Conservation (phyloP, 2,888 invertebrate genomes). For the Pollenia angustigena region DNA sequence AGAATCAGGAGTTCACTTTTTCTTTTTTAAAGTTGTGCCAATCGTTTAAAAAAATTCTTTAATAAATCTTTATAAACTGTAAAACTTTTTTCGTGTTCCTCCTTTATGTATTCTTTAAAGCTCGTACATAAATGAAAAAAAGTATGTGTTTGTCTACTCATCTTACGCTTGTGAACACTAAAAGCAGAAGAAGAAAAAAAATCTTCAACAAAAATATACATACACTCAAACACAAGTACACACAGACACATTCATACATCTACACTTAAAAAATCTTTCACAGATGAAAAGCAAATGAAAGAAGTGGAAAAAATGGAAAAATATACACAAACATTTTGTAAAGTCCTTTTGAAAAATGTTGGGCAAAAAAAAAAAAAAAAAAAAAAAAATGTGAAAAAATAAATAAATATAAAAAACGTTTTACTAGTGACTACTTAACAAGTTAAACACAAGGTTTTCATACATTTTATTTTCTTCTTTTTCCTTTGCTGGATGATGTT, state of each 20-base stretch:
- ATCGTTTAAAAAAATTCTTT: too few relatives aligned
- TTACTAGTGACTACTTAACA: slow-evolving; percentile 74
- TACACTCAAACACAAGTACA: slow-evolving; percentile 29
- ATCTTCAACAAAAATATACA: slow-evolving; percentile 42
- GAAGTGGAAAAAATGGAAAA: slow-evolving; percentile 25
- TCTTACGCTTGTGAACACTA: slow-evolving; percentile 61
- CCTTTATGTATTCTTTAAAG: slow-evolving; percentile 42
- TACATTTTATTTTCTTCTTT: slow-evolving; percentile 52
- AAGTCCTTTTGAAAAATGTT: slow-evolving; percentile 72
- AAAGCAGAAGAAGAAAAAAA: slow-evolving; percentile 31
- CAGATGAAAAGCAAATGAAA: slow-evolving; percentile 65
- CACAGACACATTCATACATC: not conserved
- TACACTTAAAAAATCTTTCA: slow-evolving; percentile 54
- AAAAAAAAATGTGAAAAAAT: too few relatives aligned
- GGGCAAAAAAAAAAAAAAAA: slow-evolving; percentile 11
- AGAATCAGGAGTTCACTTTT: too few relatives aligned
- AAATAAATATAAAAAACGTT: slow-evolving; percentile 50
- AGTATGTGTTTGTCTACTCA: slow-evolving; percentile 51
- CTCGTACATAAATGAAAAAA: not conserved
- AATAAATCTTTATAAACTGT: not conserved
- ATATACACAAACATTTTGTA: slow-evolving; percentile 67
- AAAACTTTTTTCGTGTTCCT: not conserved
- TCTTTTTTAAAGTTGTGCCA: too few relatives aligned
- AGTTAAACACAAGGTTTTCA: slow-evolving; percentile 71
- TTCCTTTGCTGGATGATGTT: slow-evolving; percentile 26